Percentiles rank a stretch among this genome's conserved stretches.
Conservation (phyloP, 2,113 vertebrate species). For the Arizona elegans region DNA sequence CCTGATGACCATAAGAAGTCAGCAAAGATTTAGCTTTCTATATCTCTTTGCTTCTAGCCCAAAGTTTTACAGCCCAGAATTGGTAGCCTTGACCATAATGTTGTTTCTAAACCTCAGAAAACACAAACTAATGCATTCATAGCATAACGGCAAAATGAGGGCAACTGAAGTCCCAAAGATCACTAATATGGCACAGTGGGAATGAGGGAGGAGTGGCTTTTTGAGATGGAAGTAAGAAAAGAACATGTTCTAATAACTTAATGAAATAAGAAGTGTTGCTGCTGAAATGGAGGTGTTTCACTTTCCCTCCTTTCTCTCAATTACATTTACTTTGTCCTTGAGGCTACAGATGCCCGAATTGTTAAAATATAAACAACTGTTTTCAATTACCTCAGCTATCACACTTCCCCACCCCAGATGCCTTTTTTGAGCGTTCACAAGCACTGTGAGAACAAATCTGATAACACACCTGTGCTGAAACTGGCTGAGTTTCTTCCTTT, state of each 20-base stretch:
- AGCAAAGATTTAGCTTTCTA: not conserved
- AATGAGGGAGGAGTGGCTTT: not conserved
- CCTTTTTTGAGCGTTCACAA: not conserved
- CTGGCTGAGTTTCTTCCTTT: not conserved
- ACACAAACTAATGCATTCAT: not conserved
- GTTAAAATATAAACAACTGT: constrained; percentile 5
- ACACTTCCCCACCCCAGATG: not conserved
- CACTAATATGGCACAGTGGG: not conserved
- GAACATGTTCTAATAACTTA: not conserved
- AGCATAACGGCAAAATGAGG: not conserved
- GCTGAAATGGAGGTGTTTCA: not conserved
- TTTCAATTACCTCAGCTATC: constrained; percentile 2
- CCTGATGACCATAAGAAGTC: not conserved
- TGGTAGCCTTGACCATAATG: not conserved
- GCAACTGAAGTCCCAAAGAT: not conserved
- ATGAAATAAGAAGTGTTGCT: not conserved
- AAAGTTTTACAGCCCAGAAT: not conserved
- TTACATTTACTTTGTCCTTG: not conserved
- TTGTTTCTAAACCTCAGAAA: not conserved
- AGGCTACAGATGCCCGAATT: not conserved
- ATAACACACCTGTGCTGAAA: constrained; percentile 2
- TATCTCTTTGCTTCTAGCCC: not conserved
- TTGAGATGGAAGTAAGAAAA: not conserved
- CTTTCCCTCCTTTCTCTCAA: not conserved
- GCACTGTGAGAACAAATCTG: not conserved